These are phyloP conservation scores for Bicyclus anynana DNA, from an alignment of 1,140 invertebrate species.

Conservation along the genomic window DNA sequence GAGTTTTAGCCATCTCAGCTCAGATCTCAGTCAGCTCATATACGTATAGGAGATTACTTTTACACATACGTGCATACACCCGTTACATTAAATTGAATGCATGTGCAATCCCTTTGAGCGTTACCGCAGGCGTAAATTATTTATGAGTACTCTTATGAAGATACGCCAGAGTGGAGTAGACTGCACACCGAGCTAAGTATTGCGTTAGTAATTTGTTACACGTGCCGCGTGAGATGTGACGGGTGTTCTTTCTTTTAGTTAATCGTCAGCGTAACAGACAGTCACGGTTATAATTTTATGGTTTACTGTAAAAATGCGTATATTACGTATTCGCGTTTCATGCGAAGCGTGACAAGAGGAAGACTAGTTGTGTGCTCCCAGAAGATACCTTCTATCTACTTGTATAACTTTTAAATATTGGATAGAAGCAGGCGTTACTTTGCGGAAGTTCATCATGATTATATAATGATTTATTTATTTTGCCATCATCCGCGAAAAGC, in stretches of 20 bases:
- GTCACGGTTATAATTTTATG: conserved; percentile 12
- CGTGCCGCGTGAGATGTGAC: conserved; percentile 17
- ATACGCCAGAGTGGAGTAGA: conserved; percentile 20
- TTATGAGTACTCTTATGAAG: conserved; percentile 13
- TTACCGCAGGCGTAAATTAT: conserved; percentile 11
- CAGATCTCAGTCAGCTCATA: no score
- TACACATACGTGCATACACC: neutral
- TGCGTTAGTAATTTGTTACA: conserved; percentile 28
- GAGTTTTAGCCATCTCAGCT: no score
- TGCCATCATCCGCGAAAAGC: no score
- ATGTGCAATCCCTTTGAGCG: neutral
- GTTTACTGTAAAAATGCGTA: neutral
- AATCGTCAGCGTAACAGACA: conserved; percentile 25
- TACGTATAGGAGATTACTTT: no score
- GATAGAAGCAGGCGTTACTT: no score
- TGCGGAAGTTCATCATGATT: no score
- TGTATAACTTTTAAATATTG: no score
- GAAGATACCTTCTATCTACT: no score
- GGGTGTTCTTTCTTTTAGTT: conserved; percentile 16
- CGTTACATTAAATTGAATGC: neutral
- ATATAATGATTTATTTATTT: no score
- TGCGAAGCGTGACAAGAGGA: neutral
- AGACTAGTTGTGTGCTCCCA: no score
- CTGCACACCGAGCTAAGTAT: conserved; percentile 25
- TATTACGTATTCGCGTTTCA: neutral